phyloP scores from a whole-genome alignment of 2,797 vertebrate genomes.

The Bradypodion pumilum region DNA sequence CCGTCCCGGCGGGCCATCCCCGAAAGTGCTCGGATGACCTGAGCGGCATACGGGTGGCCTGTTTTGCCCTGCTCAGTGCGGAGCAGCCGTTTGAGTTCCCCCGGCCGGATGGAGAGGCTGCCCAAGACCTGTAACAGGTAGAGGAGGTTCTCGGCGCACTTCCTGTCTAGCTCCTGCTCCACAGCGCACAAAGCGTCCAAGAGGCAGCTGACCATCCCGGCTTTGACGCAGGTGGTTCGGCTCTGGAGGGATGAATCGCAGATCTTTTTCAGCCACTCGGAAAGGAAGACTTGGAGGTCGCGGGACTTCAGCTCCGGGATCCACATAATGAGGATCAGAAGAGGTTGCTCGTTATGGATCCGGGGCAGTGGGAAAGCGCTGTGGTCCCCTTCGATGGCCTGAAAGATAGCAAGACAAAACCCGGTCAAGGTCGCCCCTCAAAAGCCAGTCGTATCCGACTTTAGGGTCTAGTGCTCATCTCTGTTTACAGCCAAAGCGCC shows the following conservation, averaged over 20 bases:
- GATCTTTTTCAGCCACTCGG: slow-evolving; percentile 83
- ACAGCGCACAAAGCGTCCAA: slow-evolving; percentile 80
- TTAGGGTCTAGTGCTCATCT: no score
- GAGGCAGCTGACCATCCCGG: slow-evolving; percentile 86
- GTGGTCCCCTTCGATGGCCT: slow-evolving; percentile 92
- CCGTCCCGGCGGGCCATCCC: slow-evolving; percentile 87
- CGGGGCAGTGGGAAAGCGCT: slow-evolving; percentile 75
- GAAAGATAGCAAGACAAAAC: no score
- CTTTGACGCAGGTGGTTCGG: slow-evolving; percentile 89
- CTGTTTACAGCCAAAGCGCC: no score
- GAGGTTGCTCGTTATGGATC: slow-evolving; percentile 91
- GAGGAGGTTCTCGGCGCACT: slow-evolving; percentile 86
- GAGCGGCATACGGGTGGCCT: slow-evolving; percentile 76
- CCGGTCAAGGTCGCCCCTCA: no score
- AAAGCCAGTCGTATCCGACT: no score
- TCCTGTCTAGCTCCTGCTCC: slow-evolving; percentile 75
- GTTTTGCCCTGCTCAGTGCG: slow-evolving; percentile 68
- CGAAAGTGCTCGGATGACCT: slow-evolving; percentile 83
- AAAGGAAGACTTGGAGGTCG: slow-evolving; percentile 88
- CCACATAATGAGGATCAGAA: slow-evolving; percentile 92
- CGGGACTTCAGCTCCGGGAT: slow-evolving; percentile 82
- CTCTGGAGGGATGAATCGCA: slow-evolving; percentile 88
- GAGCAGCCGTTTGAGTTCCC: slow-evolving; percentile 86
- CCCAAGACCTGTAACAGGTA: slow-evolving; percentile 88
- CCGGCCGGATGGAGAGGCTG: slow-evolving; percentile 85